These are phyloP conservation scores for Amphilophus citrinellus DNA, from an alignment of 2,113 vertebrate genomes.

Conservation along the genomic window DNA sequence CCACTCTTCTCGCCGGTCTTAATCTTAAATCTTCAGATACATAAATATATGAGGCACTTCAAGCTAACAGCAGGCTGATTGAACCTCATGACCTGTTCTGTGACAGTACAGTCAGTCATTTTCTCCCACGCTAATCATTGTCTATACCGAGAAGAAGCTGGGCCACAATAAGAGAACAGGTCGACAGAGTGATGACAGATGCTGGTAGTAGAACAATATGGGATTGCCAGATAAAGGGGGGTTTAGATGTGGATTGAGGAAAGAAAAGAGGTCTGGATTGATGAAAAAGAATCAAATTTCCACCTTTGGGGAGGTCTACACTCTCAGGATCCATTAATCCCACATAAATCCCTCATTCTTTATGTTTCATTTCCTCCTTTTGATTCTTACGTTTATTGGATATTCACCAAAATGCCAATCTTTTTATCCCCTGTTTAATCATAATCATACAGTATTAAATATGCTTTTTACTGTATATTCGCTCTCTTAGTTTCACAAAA, in stretches of 20 bases:
- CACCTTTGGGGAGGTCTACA: slow-evolving; percentile 45
- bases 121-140: slow-evolving; percentile 36
- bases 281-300: slow-evolving; percentile 43
- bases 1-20: neutral
- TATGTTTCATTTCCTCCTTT: slow-evolving; percentile 59
- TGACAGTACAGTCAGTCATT: slow-evolving; percentile 7
- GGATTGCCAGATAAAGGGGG: slow-evolving; percentile 28
- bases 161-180: slow-evolving; percentile 11
- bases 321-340: slow-evolving; percentile 54
- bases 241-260: slow-evolving; percentile 42
- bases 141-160: slow-evolving; percentile 15
- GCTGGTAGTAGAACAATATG: neutral
- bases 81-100: slow-evolving; percentile 1
- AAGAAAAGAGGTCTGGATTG: slow-evolving; percentile 43
- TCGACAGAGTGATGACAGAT: slow-evolving; percentile 36
- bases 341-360: slow-evolving; percentile 45
- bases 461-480: slow-evolving; percentile 4
- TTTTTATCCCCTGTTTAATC: slow-evolving; percentile 6
- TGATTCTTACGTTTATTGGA: slow-evolving; percentile 22
- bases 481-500: neutral
- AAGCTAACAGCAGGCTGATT: slow-evolving; percentile 33
- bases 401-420: neutral
- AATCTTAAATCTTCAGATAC: slow-evolving; percentile 24
- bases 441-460: neutral
- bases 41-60: slow-evolving; percentile 21